Base-by-base conservation (phyloP, 2,888 invertebrate genomes). In the Ephialtes manifestator region DNA sequence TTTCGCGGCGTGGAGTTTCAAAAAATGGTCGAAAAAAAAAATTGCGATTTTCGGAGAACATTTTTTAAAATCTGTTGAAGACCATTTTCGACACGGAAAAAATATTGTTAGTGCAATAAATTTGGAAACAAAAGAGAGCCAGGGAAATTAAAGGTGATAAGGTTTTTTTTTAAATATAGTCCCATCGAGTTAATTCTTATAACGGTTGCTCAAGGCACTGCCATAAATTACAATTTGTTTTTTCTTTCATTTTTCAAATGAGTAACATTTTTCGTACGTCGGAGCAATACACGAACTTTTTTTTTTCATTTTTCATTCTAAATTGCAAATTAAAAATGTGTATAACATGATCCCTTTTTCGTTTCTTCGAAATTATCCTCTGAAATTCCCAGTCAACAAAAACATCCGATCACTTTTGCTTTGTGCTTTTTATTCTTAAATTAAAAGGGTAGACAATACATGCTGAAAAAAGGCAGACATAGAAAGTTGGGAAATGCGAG, bases 171-270 rank as follows among this genome's bases (percentile, higher is more conserved):
- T 20, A 87, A 87, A 85, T 86, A 89, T 86, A 87, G 81, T 65
- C 58, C 80, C 60, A 89, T 88, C 91, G 51, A 67, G 43, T 63
- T 80, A 39, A 67, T 51, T 58, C 67, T 20, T 53, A 48, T 84
- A 83, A 93, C 89, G 92, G 93, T 94, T 93, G 93, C 93, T 93
- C 93, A 93, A 93, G 91, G 93, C 93, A 94, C 94, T 94, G 94
- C 93, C 94, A 93, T 90, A 88, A 90, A 89, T 88, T 78, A 70
- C 81, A 31, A 65, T 35, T 84, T 58, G 65, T 83, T 87, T 68
- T 83, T 74, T 78, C 80, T 86, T 89, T 68, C 74, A 75, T 88
- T 90, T 87, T 79, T 71, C 48, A 65, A 72, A 68, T 81, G 65
- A 35, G 43, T 18, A 13, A 2, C 2, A 2, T 7, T 13, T 65